Conservation (phyloP, 2,888 invertebrate genomes). For the Conops quadrifasciatus region DNA sequence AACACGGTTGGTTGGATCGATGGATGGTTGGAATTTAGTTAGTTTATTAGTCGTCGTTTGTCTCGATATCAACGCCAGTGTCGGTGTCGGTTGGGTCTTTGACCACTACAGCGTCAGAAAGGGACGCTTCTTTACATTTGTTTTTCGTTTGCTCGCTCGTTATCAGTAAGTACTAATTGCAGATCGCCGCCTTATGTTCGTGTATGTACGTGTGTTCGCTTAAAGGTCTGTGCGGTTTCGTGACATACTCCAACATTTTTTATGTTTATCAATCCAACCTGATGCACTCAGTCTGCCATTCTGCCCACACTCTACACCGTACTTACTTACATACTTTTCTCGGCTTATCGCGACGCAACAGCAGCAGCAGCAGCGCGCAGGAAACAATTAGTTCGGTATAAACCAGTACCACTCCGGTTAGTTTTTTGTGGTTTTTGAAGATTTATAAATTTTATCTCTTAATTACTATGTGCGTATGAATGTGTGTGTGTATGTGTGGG, state of each 20-base stretch:
- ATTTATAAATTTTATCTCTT: slow-evolving; percentile 26
- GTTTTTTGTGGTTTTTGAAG: slow-evolving; percentile 17
- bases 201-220: background rate
- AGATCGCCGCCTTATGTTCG: background rate
- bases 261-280: slow-evolving; percentile 25
- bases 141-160: background rate
- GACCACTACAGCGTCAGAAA: background rate
- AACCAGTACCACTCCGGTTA: background rate
- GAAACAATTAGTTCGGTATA: slow-evolving; percentile 31
- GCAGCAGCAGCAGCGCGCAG: slow-evolving; percentile 1
- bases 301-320: background rate
- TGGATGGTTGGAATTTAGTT: background rate
- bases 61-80: background rate
- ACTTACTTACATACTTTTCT: background rate
- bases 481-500: slow-evolving; percentile 16
- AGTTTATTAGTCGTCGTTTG: background rate
- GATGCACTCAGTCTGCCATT: slow-evolving; percentile 25
- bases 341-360: slow-evolving; percentile 5
- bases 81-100: slow-evolving; percentile 18
- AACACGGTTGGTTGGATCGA: background rate
- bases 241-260: slow-evolving; percentile 8
- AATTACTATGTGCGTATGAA: background rate
- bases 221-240: slow-evolving; percentile 1
- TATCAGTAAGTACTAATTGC: slow-evolving; percentile 24
- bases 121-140: background rate